phyloP scores from a whole-genome alignment of 2,113 vertebrate species.

The Plectropomus leopardus region DNA sequence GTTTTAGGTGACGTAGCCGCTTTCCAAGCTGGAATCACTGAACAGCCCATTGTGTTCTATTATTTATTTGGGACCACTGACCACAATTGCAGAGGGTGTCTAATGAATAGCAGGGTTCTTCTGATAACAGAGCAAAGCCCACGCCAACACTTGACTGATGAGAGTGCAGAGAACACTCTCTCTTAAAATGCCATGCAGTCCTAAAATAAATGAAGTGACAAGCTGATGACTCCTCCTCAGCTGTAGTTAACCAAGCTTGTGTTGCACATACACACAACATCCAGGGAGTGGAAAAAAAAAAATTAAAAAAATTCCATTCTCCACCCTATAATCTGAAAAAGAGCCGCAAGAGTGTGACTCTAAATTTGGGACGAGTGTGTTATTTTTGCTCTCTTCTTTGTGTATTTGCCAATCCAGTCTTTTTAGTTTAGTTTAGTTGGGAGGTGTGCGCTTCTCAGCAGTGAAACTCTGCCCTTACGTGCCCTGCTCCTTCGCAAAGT shows the following conservation, averaged over 20 bases:
- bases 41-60: not conserved
- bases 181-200: conserved; percentile 30
- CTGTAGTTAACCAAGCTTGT: conserved; percentile 44
- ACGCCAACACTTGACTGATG: not conserved
- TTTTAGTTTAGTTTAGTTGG: conserved; percentile 59
- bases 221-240: conserved; percentile 37
- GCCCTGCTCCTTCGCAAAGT: conserved; percentile 54
- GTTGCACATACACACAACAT: conserved; percentile 50
- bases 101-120: not conserved
- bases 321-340: conserved; percentile 79
- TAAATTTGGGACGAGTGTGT: conserved; percentile 72
- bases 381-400: conserved; percentile 79
- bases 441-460: conserved; percentile 39
- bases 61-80: not conserved
- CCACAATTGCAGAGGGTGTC: not conserved
- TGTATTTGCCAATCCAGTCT: conserved; percentile 68
- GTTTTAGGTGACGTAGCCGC: not conserved
- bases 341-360: conserved; percentile 60
- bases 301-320: conserved; percentile 44
- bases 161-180: conserved; percentile 20
- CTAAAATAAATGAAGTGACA: conserved; percentile 63
- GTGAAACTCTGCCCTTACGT: conserved; percentile 49
- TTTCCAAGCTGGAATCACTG: not conserved
- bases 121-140: not conserved
- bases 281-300: conserved; percentile 38